Evolutionary conservation across 2,113 vertebrate species (phyloP).

Genomic region (Tragelaphus scriptus): DNA sequence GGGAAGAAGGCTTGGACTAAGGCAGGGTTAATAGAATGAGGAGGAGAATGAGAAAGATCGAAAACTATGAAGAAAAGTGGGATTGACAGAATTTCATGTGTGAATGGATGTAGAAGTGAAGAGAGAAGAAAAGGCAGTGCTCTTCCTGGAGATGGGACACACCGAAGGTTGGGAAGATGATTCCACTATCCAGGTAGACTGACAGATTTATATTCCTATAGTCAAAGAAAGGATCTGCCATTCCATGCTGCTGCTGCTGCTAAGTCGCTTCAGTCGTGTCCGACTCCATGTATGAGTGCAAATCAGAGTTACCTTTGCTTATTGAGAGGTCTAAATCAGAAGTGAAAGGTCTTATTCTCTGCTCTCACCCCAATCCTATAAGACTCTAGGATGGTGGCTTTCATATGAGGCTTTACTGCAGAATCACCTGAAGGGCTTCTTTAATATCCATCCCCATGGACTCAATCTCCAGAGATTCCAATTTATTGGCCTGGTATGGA

Average conservation of each 20-base stretch:
- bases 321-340: background rate
- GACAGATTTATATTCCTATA: background rate
- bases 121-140: background rate
- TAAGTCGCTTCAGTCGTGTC: too few species aligned
- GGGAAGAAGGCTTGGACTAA: background rate
- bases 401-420: background rate
- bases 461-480: background rate
- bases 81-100: background rate
- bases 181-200: background rate
- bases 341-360: background rate
- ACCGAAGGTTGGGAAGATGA: rapidly evolving
- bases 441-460: background rate
- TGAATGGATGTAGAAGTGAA: background rate
- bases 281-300: background rate
- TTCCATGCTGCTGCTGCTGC: too few species aligned
- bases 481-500: background rate
- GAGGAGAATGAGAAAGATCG: background rate
- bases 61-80: background rate
- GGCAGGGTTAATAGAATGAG: background rate
- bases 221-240: background rate
- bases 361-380: background rate
- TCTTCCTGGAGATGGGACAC: background rate
- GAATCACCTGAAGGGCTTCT: background rate
- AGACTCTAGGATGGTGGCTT: background rate
- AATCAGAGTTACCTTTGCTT: background rate